Evolutionary conservation across 2,113 vertebrate species (phyloP).

Genomic region (Neotoma lepida): DNA sequence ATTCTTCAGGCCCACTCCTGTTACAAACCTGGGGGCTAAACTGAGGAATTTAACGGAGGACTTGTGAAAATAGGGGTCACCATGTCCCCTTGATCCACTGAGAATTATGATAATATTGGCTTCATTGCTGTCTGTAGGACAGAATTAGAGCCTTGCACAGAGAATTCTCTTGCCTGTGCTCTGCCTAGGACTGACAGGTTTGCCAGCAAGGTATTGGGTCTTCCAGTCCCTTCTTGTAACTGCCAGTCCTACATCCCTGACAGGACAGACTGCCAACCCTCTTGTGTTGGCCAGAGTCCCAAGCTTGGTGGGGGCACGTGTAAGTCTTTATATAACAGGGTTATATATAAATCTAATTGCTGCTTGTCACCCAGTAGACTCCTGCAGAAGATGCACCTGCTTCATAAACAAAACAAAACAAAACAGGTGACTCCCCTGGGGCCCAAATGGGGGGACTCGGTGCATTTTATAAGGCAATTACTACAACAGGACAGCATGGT

Average conservation of each 20-base stretch:
- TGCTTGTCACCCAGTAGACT: neutral
- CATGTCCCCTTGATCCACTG: neutral
- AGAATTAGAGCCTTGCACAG: neutral
- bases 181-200: neutral
- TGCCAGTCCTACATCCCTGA: neutral
- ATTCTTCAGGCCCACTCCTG: neutral
- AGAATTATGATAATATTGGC: neutral
- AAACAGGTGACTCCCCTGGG: neutral
- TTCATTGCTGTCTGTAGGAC: neutral
- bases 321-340: neutral
- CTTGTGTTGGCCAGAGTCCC: neutral
- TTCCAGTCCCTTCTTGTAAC: neutral
- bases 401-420: neutral
- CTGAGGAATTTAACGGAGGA: neutral
- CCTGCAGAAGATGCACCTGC: neutral
- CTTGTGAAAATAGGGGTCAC: neutral
- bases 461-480: neutral
- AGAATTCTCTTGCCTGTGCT: neutral
- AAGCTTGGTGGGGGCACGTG: neutral
- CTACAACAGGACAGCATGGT: neutral
- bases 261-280: neutral
- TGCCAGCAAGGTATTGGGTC: neutral
- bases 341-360: no score
- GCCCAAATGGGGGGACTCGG: neutral
- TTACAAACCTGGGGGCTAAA: neutral